Percentiles rank a stretch among this genome's conserved stretches.
phyloP scores from a whole-genome alignment of 2,113 vertebrate species.

The Apteryx mantelli region DNA sequence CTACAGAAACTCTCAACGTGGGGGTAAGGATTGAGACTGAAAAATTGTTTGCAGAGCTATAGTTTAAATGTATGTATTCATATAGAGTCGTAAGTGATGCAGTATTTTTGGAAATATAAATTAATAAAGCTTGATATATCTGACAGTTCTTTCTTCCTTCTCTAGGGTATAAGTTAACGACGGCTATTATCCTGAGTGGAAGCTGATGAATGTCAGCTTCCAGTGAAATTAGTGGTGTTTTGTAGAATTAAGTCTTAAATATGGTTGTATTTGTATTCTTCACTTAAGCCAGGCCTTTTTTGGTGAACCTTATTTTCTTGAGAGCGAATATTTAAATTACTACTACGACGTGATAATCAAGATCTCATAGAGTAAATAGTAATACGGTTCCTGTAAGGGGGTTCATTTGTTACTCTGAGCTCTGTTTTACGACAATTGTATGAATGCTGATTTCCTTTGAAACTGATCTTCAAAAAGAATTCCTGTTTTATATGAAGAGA shows the following conservation, averaged over 20 bases:
- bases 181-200: background rate
- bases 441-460: constrained; percentile 72
- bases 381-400: background rate
- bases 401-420: constrained; percentile 56
- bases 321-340: background rate
- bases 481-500: constrained; percentile 77
- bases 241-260: background rate
- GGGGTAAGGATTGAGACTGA: background rate
- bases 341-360: background rate
- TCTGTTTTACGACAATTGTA: constrained; percentile 68
- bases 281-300: background rate
- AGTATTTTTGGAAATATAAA: constrained; percentile 12
- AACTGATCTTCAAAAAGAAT: constrained; percentile 73
- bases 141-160: constrained; percentile 11
- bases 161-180: background rate
- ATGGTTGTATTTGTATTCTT: background rate
- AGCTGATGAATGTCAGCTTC: background rate
- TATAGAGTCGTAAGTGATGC: background rate
- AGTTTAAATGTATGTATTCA: constrained; percentile 4
- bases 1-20: background rate
- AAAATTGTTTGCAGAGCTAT: background rate
- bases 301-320: constrained; percentile 34
- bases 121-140: constrained; percentile 29
- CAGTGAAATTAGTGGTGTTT: background rate
- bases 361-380: background rate